Evolutionary conservation across 1,140 invertebrate species (phyloP).

Genomic region (Drosophila lini): DNA sequence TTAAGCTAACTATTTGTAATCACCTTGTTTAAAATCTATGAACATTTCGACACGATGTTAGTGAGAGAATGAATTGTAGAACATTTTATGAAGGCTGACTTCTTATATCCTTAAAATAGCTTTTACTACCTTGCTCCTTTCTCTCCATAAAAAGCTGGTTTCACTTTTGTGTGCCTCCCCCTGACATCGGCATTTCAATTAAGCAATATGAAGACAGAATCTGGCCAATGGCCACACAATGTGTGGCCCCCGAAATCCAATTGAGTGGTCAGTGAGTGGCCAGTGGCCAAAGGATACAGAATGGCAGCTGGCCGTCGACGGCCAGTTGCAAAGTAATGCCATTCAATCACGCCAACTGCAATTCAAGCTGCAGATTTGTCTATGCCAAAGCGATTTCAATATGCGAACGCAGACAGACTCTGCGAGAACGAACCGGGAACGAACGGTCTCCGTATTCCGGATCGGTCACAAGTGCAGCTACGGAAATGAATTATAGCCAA

Average conservation of each 20-base stretch:
- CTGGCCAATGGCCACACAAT: constrained; percentile 41
- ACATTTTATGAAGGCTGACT: not conserved
- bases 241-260: constrained; percentile 43
- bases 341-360: constrained; percentile 38
- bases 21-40: not conserved
- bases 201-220: constrained; percentile 40
- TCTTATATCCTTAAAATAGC: too few species aligned
- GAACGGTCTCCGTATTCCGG: constrained; percentile 3
- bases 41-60: not conserved
- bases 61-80: not conserved
- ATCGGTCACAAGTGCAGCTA: constrained; percentile 34
- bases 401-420: constrained; percentile 6
- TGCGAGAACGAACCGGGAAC: not conserved
- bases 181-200: constrained; percentile 47
- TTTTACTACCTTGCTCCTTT: not conserved
- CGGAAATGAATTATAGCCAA: constrained; percentile 51
- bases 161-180: not conserved
- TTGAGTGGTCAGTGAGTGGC: constrained; percentile 38
- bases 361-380: constrained; percentile 37
- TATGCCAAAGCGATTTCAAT: constrained; percentile 48
- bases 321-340: constrained; percentile 38
- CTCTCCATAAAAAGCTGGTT: too few species aligned
- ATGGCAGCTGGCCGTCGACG: constrained; percentile 2
- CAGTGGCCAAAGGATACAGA: constrained; percentile 16
- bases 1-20: not conserved